Evolutionary conservation across 2,888 invertebrate genomes (phyloP), one percentile per base, ranked within the genome.

Genomic region (Ashinkailepas kermadecensis): DNA sequence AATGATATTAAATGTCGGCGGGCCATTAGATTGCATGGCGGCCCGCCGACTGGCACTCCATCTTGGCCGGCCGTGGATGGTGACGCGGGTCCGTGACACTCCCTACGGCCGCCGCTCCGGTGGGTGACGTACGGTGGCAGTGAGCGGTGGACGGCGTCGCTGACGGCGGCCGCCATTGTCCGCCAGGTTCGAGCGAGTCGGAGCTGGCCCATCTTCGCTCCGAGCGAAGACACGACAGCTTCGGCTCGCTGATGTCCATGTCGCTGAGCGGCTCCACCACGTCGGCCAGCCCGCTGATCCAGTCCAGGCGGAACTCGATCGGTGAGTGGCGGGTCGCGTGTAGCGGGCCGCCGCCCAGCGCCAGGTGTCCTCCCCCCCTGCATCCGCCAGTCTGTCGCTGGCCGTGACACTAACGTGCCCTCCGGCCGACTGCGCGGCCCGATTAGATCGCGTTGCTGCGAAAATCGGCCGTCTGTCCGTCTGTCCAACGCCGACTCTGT

Each of bases 201-300:
- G 74, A 74, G 56, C 56, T 74, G 74, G 74, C 74, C 39, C 74
- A 74, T 21, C 74, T 74, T 6, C 74, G 74, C 54, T 74, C 74
- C 18, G 74, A 74, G 74, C 74, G 56, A 8, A 74, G 74, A 10
- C 74, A 21, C 21, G 74, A 56, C 56, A 74, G 74, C 21, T 74
- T 74, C 74, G 74, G 74, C 74, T 74, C 74, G 8, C 74, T 74
- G 18, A 74, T 74, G 74, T 74, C 74, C 74, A 74, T 74, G 74
- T 74, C 74, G 9, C 54, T 74, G 74, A 15, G 18, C 21, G 74
- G 74, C 18, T 74, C 74, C 56, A 74, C 74, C 74, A 74, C 74
- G 21, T 74, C 74, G 21, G 74, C 56, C 56, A 74, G 56, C 18
- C 74, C 74, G 74, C 74, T 74, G 21, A 54, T 74, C 74, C 11